phyloP scores from a whole-genome alignment of 2,797 vertebrate species.

The Telmatherina bonti region DNA sequence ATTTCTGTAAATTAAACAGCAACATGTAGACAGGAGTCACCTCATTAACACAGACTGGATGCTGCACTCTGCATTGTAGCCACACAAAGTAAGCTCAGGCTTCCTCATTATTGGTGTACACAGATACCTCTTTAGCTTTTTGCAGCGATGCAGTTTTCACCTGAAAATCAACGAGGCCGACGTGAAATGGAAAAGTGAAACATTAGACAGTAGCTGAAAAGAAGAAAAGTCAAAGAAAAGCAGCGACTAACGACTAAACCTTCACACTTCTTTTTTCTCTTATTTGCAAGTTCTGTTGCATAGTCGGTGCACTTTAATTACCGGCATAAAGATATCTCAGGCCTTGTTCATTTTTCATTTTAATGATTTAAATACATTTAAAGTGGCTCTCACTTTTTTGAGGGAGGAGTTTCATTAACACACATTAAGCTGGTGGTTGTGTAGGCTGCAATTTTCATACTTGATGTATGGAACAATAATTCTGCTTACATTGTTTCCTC shows the following conservation, averaged over 20 bases:
- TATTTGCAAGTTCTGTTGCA: constrained; percentile 26
- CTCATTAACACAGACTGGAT: constrained; percentile 48
- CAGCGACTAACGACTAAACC: constrained; percentile 31
- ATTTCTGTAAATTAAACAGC: constrained; percentile 37
- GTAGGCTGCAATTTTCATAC: constrained; percentile 44
- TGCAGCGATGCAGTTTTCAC: constrained; percentile 31
- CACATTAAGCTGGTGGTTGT: constrained; percentile 34
- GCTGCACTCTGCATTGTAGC: constrained; percentile 29
- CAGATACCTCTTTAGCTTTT: constrained; percentile 18
- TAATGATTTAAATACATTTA: constrained; percentile 41
- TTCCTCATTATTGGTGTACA: constrained; percentile 44
- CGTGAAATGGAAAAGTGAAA: constrained; percentile 37
- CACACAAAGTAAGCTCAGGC: neutral
- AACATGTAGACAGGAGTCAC: constrained; percentile 34
- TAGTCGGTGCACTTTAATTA: constrained; percentile 41
- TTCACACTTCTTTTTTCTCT: constrained; percentile 38
- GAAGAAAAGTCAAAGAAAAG: constrained; percentile 36
- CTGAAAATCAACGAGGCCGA: constrained; percentile 38
- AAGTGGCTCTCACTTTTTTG: constrained; percentile 38
- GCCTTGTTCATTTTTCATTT: constrained; percentile 51
- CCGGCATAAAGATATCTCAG: constrained; percentile 41
- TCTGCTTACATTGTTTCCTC: constrained; percentile 44
- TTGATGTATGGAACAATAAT: constrained; percentile 39
- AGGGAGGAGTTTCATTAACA: constrained; percentile 53
- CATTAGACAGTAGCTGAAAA: constrained; percentile 44